Evolutionary conservation across 1,140 invertebrate species (phyloP).

Genomic region (Microplitis demolitor): DNA sequence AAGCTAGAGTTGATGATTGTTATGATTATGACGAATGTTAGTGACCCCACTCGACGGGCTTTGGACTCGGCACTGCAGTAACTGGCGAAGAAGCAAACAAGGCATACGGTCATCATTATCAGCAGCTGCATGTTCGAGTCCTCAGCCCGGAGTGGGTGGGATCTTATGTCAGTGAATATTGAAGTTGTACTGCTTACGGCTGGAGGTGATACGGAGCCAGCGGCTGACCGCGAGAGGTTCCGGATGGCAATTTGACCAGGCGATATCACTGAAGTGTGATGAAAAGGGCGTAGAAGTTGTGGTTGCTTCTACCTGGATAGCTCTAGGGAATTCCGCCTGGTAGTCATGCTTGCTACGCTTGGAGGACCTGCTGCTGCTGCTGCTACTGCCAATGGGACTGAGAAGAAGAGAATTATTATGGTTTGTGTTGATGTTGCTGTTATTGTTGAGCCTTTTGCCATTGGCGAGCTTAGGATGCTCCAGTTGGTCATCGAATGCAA

Average conservation of each 20-base stretch:
- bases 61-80: constrained; percentile 39
- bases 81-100: constrained; percentile 22
- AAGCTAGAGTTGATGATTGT: neutral
- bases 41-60: constrained; percentile 47
- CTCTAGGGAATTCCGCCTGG: constrained; percentile 42
- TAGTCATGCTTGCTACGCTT: constrained; percentile 49
- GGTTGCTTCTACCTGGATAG: constrained; percentile 55
- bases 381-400: constrained; percentile 30
- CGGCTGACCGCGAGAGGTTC: constrained; percentile 57
- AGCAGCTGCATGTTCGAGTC: constrained; percentile 32
- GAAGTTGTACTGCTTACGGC: constrained; percentile 60
- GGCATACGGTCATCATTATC: constrained; percentile 23
- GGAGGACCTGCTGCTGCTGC: constrained; percentile 17
- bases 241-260: constrained; percentile 58
- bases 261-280: constrained; percentile 53
- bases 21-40: constrained; percentile 17
- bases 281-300: constrained; percentile 48
- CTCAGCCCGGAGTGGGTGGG: constrained; percentile 60
- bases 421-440: constrained; percentile 9
- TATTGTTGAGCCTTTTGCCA: constrained; percentile 49
- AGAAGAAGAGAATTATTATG: constrained; percentile 12
- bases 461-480: constrained; percentile 40
- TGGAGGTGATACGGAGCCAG: constrained; percentile 58
- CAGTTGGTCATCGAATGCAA: constrained; percentile 41
- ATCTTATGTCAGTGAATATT: constrained; percentile 63